Evolutionary conservation across 2,797 vertebrate genomes (phyloP).

Genomic region (Sebastes vulpes): DNA sequence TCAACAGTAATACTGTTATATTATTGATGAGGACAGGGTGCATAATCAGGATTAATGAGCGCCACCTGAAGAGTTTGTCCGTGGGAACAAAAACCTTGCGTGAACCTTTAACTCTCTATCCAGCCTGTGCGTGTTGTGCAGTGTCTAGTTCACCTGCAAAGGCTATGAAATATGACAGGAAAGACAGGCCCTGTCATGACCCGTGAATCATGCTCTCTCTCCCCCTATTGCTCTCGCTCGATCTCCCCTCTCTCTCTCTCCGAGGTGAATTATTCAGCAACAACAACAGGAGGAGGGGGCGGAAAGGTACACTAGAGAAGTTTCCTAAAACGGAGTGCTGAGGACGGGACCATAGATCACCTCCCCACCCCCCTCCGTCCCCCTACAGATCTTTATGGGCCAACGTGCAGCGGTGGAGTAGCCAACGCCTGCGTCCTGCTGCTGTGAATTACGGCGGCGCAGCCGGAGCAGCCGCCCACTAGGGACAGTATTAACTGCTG

Average conservation of each 20-base stretch:
- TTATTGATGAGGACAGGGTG: neutral
- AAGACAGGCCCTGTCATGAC: conserved; percentile 60
- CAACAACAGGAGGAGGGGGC: conserved; percentile 9
- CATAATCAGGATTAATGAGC: conserved; percentile 12
- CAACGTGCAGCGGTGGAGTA: conserved; percentile 33
- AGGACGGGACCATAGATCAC: conserved; percentile 59
- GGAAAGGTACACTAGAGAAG: conserved; percentile 62
- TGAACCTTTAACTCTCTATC: conserved; percentile 13
- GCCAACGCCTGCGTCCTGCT: conserved; percentile 28
- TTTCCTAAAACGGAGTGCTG: conserved; percentile 64
- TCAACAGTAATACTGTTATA: neutral
- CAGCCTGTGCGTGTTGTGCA: neutral
- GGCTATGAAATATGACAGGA: conserved; percentile 63
- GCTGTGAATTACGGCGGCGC: conserved; percentile 61
- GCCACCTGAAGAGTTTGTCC: neutral
- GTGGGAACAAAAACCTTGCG: neutral
- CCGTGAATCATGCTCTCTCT: conserved; percentile 69
- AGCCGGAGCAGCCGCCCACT: conserved; percentile 54
- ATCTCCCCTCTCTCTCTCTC: conserved; percentile 12
- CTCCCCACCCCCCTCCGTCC: neutral
- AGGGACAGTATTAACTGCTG: conserved; percentile 70
- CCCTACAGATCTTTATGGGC: conserved; percentile 35
- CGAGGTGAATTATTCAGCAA: conserved; percentile 68
- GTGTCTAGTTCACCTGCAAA: conserved; percentile 37
- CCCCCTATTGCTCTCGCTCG: conserved; percentile 2